Percentiles rank a stretch among this genome's conserved stretches.
These are phyloP conservation scores for Xylocampa areola DNA, from an alignment of 2,888 invertebrate genomes.

Conservation along the genomic window DNA sequence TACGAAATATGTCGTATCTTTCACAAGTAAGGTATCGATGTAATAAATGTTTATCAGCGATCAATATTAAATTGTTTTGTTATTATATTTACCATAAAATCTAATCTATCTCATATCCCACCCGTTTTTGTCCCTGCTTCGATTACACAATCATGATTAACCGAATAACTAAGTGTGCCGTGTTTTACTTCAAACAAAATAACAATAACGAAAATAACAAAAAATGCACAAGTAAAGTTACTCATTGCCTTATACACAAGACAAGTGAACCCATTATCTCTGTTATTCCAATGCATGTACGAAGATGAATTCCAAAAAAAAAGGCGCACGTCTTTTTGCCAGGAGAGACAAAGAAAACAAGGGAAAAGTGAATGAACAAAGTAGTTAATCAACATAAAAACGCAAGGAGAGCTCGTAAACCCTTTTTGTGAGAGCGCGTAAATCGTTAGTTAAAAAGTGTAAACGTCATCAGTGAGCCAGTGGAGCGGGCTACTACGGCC, in stretches of 20 bases:
- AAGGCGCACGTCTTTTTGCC: slow-evolving; percentile 15
- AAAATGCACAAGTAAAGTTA: slow-evolving; percentile 16
- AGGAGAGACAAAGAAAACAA: slow-evolving; percentile 17
- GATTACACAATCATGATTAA: too few relatives aligned
- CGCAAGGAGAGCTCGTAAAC: slow-evolving; percentile 46
- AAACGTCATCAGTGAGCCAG: slow-evolving; percentile 57
- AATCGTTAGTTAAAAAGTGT: slow-evolving; percentile 62
- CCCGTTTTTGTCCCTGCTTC: too few relatives aligned
- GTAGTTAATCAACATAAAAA: slow-evolving; percentile 57
- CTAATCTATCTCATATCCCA: too few relatives aligned
- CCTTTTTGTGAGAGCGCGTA: slow-evolving; percentile 52
- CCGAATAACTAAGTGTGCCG: too few relatives aligned
- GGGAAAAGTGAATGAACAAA: slow-evolving; percentile 29
- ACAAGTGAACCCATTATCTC: slow-evolving; percentile 18
- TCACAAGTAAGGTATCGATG: too few relatives aligned
- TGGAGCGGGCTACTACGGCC: slow-evolving; percentile 47
- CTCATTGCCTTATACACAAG: slow-evolving; percentile 3
- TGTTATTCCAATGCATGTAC: slow-evolving; percentile 18
- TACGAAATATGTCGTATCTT: slow-evolving; percentile 14
- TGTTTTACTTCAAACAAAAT: slow-evolving; percentile 22
- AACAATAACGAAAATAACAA: slow-evolving; percentile 19
- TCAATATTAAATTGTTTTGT: too few relatives aligned
- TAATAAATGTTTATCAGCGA: too few relatives aligned
- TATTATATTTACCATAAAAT: too few relatives aligned
- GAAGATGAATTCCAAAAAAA: slow-evolving; percentile 25